phyloP scores from a whole-genome alignment of 2,797 vertebrate species.

The Sylvia borin region DNA sequence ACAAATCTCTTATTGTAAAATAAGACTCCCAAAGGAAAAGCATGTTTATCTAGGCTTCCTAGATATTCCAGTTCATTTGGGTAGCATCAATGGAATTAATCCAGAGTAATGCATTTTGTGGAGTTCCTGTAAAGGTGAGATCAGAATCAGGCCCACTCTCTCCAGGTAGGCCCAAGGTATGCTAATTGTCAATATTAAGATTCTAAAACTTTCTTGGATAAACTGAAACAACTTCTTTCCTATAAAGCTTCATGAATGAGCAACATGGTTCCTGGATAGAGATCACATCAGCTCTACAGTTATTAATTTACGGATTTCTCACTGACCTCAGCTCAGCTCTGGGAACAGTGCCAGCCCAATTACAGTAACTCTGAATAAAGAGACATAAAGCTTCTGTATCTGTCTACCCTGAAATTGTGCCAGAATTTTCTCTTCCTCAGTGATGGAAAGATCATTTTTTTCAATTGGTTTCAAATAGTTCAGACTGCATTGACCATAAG shows the following conservation, averaged over 20 bases:
- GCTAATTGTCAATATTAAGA: background rate
- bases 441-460: background rate
- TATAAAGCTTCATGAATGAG: background rate
- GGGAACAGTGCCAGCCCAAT: conserved; percentile 49
- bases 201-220: background rate
- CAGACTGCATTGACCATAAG: background rate
- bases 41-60: background rate
- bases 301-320: conserved; percentile 48
- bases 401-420: conserved; percentile 9
- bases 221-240: background rate
- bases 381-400: conserved; percentile 22
- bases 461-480: background rate
- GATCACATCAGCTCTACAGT: conserved; percentile 19
- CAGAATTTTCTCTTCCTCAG: background rate
- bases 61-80: background rate
- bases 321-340: conserved; percentile 50
- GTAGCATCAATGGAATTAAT: background rate
- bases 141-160: background rate
- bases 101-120: background rate
- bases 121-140: background rate
- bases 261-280: background rate
- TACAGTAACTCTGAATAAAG: conserved; percentile 23
- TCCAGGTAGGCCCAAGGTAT: background rate
- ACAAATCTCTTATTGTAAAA: background rate
- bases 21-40: background rate